Evolutionary conservation across 2,797 vertebrate species (phyloP).

Genomic region (Melanotaenia parkinsoni): DNA sequence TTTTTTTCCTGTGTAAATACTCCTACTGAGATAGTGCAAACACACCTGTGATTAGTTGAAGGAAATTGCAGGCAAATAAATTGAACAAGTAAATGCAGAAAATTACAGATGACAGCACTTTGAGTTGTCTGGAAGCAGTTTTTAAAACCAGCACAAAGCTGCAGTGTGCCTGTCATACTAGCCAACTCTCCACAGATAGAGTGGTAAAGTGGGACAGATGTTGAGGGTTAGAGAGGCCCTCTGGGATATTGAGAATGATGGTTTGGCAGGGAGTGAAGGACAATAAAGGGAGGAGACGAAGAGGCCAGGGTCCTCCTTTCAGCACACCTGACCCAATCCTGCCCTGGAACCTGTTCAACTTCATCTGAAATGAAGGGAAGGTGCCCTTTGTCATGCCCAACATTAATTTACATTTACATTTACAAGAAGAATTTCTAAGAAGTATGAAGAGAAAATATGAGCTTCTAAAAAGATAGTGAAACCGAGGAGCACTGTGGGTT

Average conservation of each 20-base stretch:
- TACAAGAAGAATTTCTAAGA: neutral
- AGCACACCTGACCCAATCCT: conserved; percentile 64
- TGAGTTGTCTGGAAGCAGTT: conserved; percentile 79
- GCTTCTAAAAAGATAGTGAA: conserved; percentile 29
- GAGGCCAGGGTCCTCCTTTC: conserved; percentile 57
- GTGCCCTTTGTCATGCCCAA: conserved; percentile 44
- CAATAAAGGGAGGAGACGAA: conserved; percentile 57
- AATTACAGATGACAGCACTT: conserved; percentile 71
- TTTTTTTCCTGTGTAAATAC: conserved; percentile 19
- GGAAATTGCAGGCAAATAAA: conserved; percentile 76
- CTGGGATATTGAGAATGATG: conserved; percentile 68
- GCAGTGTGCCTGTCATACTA: conserved; percentile 58
- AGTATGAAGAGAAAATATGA: conserved; percentile 10
- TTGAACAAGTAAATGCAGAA: conserved; percentile 62
- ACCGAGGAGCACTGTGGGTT: conserved; percentile 31
- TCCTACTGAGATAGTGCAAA: conserved; percentile 47
- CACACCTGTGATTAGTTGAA: conserved; percentile 72
- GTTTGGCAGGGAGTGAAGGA: conserved; percentile 62
- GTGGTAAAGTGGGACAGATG: conserved; percentile 79
- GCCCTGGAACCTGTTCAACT: conserved; percentile 61
- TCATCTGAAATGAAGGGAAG: conserved; percentile 50
- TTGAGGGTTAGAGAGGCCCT: conserved; percentile 74
- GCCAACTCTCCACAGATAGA: conserved; percentile 51
- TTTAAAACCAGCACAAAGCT: conserved; percentile 39
- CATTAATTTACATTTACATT: conserved; percentile 50